These are phyloP conservation scores for Maniola jurtina DNA, from an alignment of 1,140 invertebrate genomes.

Conservation along the genomic window DNA sequence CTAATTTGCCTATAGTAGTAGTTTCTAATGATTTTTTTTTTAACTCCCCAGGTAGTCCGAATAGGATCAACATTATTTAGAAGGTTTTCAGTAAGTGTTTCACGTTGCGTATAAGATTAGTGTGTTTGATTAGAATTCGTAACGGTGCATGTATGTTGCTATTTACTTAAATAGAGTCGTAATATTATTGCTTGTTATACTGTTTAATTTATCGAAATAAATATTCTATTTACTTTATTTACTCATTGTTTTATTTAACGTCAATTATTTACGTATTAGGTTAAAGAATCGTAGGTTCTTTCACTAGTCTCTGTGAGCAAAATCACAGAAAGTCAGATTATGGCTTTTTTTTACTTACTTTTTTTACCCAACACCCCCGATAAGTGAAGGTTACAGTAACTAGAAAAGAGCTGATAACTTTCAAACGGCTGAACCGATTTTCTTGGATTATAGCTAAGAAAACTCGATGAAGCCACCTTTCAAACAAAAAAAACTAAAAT, in stretches of 20 bases:
- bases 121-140: background rate
- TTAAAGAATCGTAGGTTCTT: too few relatives aligned
- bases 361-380: too few relatives aligned
- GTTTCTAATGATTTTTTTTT: background rate
- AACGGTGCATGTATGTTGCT: background rate
- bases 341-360: too few relatives aligned
- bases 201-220: background rate
- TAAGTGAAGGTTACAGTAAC: too few relatives aligned
- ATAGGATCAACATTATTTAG: background rate
- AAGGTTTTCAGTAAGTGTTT: slow-evolving; percentile 15
- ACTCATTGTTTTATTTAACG: background rate
- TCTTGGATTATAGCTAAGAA: too few relatives aligned
- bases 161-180: background rate
- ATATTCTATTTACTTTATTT: background rate
- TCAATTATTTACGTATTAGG: background rate
- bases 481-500: too few relatives aligned
- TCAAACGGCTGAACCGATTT: too few relatives aligned
- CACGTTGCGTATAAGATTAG: background rate
- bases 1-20: background rate
- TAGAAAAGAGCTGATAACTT: too few relatives aligned
- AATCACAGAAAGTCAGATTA: too few relatives aligned
- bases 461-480: too few relatives aligned
- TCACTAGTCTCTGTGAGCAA: too few relatives aligned
- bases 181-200: background rate
- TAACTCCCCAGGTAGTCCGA: background rate